A percentile compares a stretch with the other conserved stretches of the same genome.
These are phyloP conservation scores for Chirona hameri DNA, from an alignment of 2,888 invertebrate genomes.

Conservation along the genomic window DNA sequence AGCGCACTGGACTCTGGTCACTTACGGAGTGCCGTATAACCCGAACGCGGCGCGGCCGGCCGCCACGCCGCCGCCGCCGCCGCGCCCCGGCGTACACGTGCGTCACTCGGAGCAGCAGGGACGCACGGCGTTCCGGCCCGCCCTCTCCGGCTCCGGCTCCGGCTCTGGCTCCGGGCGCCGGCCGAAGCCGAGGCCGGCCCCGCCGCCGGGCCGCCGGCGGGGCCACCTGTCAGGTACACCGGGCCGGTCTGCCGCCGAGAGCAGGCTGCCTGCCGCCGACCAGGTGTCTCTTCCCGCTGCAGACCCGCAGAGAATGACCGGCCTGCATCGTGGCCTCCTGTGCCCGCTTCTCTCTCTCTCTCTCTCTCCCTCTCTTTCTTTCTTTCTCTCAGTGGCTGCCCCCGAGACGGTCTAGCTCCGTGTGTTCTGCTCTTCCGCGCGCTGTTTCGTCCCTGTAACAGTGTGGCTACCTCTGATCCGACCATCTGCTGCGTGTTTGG, in stretches of 20 bases:
- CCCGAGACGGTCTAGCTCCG: too few relatives aligned
- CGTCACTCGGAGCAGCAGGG: background rate
- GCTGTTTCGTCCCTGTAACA: too few relatives aligned
- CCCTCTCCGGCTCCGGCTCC: background rate
- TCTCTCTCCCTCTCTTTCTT: too few relatives aligned
- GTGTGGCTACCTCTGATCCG: too few relatives aligned
- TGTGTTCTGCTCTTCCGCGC: too few relatives aligned
- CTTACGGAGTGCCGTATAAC: background rate
- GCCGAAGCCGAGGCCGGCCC: background rate
- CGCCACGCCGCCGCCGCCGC: slow-evolving; percentile 6
- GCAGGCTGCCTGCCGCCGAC: too few relatives aligned
- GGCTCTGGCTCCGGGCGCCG: background rate
- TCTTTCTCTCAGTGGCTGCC: too few relatives aligned
- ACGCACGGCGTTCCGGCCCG: background rate
- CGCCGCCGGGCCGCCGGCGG: background rate
- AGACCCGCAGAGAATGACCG: too few relatives aligned
- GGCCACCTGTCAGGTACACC: background rate
- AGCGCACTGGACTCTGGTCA: slow-evolving; percentile 2
- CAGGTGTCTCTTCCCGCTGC: background rate
- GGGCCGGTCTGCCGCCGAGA: background rate
- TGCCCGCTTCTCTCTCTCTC: too few relatives aligned
- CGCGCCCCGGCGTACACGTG: background rate
- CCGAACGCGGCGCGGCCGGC: background rate
- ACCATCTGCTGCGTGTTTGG: too few relatives aligned
- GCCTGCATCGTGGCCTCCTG: too few relatives aligned